Conservation (phyloP, 2,797 vertebrate species). For the Oryzias dopingdopingensis region DNA sequence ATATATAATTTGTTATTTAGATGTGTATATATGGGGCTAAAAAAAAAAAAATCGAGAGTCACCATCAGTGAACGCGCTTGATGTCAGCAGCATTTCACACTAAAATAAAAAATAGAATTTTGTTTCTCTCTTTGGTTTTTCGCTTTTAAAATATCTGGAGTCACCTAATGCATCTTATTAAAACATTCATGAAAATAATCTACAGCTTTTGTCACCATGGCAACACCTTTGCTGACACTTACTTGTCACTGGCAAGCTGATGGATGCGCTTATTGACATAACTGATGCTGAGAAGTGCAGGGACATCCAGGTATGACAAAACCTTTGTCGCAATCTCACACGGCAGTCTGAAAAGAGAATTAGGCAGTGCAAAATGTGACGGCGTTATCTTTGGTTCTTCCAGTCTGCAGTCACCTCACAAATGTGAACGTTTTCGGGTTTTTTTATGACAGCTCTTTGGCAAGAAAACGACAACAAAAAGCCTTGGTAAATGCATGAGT, state of each 20-base stretch:
- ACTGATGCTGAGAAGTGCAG: conserved; percentile 76
- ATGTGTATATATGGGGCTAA: too few relatives aligned
- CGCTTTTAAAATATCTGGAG: too few relatives aligned
- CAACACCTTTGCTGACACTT: conserved; percentile 57
- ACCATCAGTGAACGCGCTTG: too few relatives aligned
- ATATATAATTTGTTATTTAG: too few relatives aligned
- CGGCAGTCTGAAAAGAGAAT: conserved; percentile 78
- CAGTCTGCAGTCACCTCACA: conserved; percentile 8
- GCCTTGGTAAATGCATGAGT: too few relatives aligned
- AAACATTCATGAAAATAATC: neutral
- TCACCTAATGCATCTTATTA: neutral
- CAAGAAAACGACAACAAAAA: too few relatives aligned
- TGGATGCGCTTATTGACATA: conserved; percentile 81
- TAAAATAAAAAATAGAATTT: too few relatives aligned
- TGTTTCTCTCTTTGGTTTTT: too few relatives aligned
- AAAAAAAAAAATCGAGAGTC: too few relatives aligned
- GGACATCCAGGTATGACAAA: conserved; percentile 83
- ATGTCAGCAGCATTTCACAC: too few relatives aligned
- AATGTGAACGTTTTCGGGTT: neutral
- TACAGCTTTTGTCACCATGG: neutral
- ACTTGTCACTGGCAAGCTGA: conserved; percentile 86
- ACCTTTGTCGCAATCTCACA: conserved; percentile 84
- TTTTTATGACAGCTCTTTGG: too few relatives aligned
- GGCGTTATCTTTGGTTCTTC: conserved; percentile 18
- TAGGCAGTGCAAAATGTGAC: conserved; percentile 23